phyloP scores from a whole-genome alignment of 2,113 vertebrate species.

The Caracal caracal region DNA sequence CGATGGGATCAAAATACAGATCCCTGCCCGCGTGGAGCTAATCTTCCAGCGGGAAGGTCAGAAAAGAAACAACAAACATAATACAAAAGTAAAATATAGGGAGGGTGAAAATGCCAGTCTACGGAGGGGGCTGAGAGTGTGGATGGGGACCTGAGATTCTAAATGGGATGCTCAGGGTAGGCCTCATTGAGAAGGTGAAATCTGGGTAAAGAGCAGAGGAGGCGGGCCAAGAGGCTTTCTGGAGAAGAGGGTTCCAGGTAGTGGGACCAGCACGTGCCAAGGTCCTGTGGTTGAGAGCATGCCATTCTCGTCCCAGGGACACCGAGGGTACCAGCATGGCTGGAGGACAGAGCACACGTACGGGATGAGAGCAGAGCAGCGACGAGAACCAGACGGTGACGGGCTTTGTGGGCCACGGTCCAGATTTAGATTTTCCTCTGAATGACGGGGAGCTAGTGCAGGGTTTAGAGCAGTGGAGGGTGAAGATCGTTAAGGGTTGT shows the following conservation, averaged over 20 bases:
- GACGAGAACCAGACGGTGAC: neutral
- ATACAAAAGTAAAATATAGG: neutral
- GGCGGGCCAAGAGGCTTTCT: neutral
- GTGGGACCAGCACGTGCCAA: neutral
- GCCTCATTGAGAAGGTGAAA: neutral
- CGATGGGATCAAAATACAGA: neutral
- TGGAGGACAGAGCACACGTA: neutral
- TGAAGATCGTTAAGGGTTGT: neutral
- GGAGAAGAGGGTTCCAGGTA: neutral
- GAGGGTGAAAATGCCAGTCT: neutral
- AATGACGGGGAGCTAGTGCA: neutral
- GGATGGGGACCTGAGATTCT: neutral
- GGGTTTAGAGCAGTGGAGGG: neutral
- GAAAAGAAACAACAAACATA: neutral
- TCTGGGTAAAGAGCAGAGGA: neutral
- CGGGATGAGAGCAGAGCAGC: neutral
- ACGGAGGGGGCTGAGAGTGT: neutral
- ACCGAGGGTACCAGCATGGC: accelerated
- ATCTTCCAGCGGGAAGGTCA: neutral
- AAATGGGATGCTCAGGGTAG: neutral
- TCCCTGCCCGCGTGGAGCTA: neutral
- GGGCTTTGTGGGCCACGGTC: neutral
- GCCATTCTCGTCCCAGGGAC: neutral
- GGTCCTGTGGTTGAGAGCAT: neutral
- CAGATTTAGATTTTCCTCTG: neutral